Percentiles rank a stretch among this genome's conserved stretches.
These are phyloP conservation scores for Orthosia gothica DNA, from an alignment of 2,888 invertebrate genomes.

Conservation along the genomic window DNA sequence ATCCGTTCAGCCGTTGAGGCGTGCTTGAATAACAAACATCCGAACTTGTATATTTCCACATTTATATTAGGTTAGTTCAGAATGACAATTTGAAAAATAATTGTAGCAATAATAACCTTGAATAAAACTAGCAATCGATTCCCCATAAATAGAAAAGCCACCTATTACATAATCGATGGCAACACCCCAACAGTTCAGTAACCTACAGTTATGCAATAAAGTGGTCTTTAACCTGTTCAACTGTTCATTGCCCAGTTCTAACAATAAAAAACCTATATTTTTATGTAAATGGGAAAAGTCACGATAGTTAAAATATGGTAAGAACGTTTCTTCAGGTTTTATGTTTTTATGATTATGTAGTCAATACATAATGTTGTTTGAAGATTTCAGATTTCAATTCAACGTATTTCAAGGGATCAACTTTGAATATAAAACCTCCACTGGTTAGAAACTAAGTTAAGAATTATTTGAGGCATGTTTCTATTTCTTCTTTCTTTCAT, in stretches of 20 bases:
- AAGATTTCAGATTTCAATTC: neutral
- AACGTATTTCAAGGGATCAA: neutral
- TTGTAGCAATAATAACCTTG: constrained; percentile 7
- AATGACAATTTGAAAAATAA: neutral
- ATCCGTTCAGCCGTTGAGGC: neutral
- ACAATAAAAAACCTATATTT: neutral
- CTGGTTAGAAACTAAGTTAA: neutral
- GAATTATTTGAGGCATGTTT: too few species aligned
- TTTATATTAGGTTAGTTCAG: neutral
- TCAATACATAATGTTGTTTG: neutral
- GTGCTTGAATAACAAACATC: neutral
- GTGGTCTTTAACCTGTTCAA: constrained; percentile 3
- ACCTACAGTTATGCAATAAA: constrained; percentile 2
- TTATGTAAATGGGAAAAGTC: neutral
- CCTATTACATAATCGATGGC: constrained; percentile 2
- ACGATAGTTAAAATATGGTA: neutral
- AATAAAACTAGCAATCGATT: neutral
- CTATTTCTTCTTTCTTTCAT: too few species aligned
- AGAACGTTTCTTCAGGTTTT: neutral
- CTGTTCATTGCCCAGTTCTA: neutral
- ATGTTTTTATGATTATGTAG: neutral
- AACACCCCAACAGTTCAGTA: neutral
- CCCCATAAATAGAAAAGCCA: constrained; percentile 12
- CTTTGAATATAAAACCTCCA: neutral
- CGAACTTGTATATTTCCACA: neutral